These are phyloP conservation scores for Aleadryas rufinucha DNA, from an alignment of 2,113 vertebrate species.

Conservation along the genomic window DNA sequence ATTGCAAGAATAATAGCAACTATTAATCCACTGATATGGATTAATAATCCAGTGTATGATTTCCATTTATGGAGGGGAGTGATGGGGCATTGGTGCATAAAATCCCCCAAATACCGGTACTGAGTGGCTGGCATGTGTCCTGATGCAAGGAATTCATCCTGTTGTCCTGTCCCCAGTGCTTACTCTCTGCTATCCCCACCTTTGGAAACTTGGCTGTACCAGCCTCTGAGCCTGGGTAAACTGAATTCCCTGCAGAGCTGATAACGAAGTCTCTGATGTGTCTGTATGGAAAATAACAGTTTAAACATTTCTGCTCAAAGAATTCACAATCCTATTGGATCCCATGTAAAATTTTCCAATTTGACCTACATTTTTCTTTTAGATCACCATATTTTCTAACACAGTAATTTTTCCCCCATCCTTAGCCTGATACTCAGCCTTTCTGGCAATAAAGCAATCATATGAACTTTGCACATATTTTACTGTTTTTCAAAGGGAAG, in stretches of 20 bases:
- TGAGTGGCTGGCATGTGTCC: neutral
- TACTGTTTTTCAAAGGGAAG: neutral
- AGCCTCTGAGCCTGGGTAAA: neutral
- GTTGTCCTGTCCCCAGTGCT: neutral
- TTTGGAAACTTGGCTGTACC: neutral
- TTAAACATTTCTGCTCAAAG: neutral
- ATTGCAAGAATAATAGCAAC: neutral
- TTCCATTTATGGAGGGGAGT: neutral
- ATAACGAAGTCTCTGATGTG: neutral
- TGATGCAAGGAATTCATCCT: neutral
- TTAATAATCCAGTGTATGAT: neutral
- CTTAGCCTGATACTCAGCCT: neutral
- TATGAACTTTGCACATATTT: neutral
- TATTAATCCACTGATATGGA: neutral
- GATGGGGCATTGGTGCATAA: neutral
- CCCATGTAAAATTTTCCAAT: neutral
- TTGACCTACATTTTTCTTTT: neutral
- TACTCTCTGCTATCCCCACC: neutral
- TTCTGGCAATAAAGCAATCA: neutral
- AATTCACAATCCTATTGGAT: neutral
- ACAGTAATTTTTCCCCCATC: neutral
- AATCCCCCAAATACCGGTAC: neutral
- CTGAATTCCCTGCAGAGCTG: neutral
- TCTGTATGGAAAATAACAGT: neutral
- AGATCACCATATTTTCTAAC: neutral